Evolutionary conservation across 2,113 vertebrate genomes (phyloP).

Genomic region (Dryoscopus gambensis): DNA sequence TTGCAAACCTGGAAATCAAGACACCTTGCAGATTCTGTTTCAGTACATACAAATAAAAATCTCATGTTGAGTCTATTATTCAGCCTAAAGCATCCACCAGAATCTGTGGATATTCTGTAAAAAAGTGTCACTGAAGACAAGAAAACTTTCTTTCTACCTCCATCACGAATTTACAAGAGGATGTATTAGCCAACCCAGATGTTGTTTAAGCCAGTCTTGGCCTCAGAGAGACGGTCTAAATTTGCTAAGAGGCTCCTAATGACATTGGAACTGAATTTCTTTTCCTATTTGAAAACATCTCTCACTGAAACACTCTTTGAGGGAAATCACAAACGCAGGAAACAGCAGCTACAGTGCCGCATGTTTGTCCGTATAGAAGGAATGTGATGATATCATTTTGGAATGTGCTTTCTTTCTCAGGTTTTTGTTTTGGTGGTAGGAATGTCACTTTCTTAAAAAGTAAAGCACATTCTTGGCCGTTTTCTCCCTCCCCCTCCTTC

Average conservation of each 20-base stretch:
- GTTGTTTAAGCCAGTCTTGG: not conserved
- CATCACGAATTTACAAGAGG: not conserved
- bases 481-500: not conserved
- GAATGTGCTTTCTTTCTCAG: conserved; percentile 47
- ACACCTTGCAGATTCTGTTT: not conserved
- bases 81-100: not conserved
- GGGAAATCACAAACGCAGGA: conserved; percentile 40
- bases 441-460: conserved; percentile 44
- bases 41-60: not conserved
- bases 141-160: not conserved
- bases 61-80: not conserved
- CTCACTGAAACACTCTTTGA: not conserved
- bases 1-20: not conserved
- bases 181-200: not conserved
- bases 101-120: not conserved
- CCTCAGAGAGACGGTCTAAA: not conserved
- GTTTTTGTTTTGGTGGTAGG: conserved; percentile 49
- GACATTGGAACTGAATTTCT: not conserved
- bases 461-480: conserved; percentile 57
- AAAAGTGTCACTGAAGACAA: not conserved
- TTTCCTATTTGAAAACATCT: conserved; percentile 38
- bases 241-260: not conserved
- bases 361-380: conserved; percentile 3
- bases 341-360: not conserved
- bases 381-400: conserved; percentile 42